Evolutionary conservation across 2,797 vertebrate species (phyloP).

Genomic region (Dendrocincla fuliginosa): DNA sequence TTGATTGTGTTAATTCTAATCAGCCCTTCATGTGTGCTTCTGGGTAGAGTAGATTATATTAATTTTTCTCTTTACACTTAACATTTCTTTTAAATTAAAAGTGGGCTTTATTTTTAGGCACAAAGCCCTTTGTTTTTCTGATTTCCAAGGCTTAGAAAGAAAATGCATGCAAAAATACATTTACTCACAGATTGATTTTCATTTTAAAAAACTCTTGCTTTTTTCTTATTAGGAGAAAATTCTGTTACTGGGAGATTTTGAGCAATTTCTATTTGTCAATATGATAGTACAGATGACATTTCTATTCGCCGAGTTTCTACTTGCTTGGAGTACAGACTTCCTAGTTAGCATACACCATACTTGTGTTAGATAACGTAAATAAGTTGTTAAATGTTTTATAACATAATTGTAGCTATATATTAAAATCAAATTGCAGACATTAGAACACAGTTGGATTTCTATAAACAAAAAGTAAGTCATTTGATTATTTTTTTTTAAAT

Average conservation of each 20-base stretch:
- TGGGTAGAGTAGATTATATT: not conserved
- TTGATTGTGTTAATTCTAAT: not conserved
- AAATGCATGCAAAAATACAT: not conserved
- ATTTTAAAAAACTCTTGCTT: not conserved
- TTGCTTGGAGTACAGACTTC: not conserved
- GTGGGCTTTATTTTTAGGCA: not conserved
- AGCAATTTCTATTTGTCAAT: not conserved
- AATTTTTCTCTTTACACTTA: not conserved
- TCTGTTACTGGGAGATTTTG: not conserved
- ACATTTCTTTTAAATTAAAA: not conserved
- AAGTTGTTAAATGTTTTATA: constrained; percentile 38
- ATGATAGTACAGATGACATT: not conserved
- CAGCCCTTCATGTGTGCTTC: not conserved
- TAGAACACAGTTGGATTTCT: constrained; percentile 48
- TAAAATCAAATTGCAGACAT: constrained; percentile 56
- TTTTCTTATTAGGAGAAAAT: not conserved
- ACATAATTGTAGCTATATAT: not conserved
- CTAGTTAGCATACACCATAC: not conserved
- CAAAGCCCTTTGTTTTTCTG: not conserved
- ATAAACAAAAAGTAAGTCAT: constrained; percentile 45
- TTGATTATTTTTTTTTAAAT: not conserved
- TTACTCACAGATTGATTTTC: not conserved
- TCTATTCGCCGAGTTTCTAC: not conserved
- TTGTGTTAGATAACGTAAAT: constrained; percentile 12
- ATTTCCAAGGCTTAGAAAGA: not conserved